Base-by-base conservation (phyloP, 2,888 invertebrate species). In the Euclidia mi region DNA sequence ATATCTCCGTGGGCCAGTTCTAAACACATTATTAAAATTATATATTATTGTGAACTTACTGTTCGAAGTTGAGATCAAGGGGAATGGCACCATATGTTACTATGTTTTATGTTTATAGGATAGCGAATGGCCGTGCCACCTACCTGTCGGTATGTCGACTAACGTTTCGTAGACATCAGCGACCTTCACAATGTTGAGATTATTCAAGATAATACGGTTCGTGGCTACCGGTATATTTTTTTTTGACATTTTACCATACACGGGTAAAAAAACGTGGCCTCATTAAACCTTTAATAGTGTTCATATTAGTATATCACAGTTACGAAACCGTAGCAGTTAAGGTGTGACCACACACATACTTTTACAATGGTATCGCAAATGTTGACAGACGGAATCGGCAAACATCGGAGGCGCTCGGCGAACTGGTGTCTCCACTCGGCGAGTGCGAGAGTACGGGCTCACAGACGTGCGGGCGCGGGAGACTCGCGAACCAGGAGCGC, bases 1-100 rank as follows among this genome's bases (percentile, higher is more conserved):
- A 40, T 47, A 57, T 57, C 58, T 47, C 52, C 37, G 51, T 61
- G 55, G 60, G 52, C 61, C 53, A 50, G 67, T 62, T 61, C 44
- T 49, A 71, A 64, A 56, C 55, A 62, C 64, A 65, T 75, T 74
- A 74, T 64, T 56, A 66, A 64, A 61, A 60, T 59, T 58, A 71
- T 62, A 53, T 48, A 65, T 53, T 38, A 65, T 60, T 55, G 52
- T 63, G 17, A 50, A 31, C 42, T 55, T 42, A 55, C 51, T 57
- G 49, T 44, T 56, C 46, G 45, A 44, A 58, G 47, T 53, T 48
- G 42, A 37, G 32, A 46, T 50, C 47, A 57, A 55, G 56, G 41
- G 50, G 48, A 65, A 57, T 53, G 56, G 41, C 57, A 45, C 45
- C 50, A 60, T 64, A 64, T 50, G 53, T 56, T 63, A 51, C 35